Base-by-base conservation (phyloP, 1,140 invertebrate species). In the Drusus annulatus region DNA sequence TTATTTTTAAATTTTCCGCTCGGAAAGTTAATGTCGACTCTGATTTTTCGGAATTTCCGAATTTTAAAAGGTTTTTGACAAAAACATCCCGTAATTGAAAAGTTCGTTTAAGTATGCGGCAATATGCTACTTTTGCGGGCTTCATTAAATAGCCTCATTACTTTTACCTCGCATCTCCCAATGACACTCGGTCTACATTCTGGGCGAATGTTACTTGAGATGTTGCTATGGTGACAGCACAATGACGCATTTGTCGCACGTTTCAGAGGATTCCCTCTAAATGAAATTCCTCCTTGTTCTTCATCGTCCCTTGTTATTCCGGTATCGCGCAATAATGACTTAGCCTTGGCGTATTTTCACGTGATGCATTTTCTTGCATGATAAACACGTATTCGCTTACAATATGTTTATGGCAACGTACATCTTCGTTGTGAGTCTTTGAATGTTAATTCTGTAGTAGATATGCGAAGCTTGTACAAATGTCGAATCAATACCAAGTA, bases 301-400 rank as follows among this genome's bases (percentile, higher is more conserved):
- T 36, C 6, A 3, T 36, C 31, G 31, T 4, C 8, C 6, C 31
- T 21, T 62, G 13, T 62, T 62, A 15, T 62, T 62, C 58, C 13
- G 58, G 1, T 25, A 21, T 25, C 58, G n/a, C 58, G 58, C 17
- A 58, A 63, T 25, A 63, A 25, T 16, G 25, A 5, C 25, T 63
- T 0, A 63, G 60, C 25, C 60, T 25, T 63, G 21, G 25, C 60
- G 25, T 28, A 28, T 63, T 63, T 63, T 25, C 25, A 21, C 6
- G 19, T n/a, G 60, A 23, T 63, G 60, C 60, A 63, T n/a, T 63
- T 25, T 63, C 25, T 25, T 63, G 60, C 25, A 63, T 25, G 60
- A 19, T 15, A 28, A 25, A 23, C 60, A 63, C 60, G 60, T 63
- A 25, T n/a, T 63, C 7, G 60, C 25, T 63, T 63, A 63, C 17